Percentiles rank a stretch among this genome's conserved stretches.
Conservation (phyloP, 2,113 vertebrate species). For the Bufo gargarizans region DNA sequence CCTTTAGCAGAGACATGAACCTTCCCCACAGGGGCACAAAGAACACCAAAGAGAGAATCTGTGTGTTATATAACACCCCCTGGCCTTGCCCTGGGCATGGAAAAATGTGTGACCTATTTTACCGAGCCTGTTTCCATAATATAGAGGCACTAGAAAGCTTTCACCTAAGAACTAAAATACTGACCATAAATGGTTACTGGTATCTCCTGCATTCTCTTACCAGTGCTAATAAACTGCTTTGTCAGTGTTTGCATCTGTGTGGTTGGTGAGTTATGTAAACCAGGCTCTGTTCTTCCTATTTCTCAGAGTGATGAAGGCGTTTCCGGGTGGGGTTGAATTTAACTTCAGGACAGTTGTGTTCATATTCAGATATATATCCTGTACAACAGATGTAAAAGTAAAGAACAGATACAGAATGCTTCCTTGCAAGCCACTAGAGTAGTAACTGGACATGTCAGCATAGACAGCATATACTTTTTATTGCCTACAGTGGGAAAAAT, state of each 20-base stretch:
- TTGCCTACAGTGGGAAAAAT: no score
- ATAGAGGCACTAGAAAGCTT: neutral
- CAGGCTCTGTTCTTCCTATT: slow-evolving; percentile 51
- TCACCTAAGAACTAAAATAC: neutral
- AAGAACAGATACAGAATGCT: neutral
- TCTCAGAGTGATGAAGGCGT: slow-evolving; percentile 11
- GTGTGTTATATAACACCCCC: neutral
- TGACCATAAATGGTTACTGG: neutral
- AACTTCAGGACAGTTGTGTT: neutral
- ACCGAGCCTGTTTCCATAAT: neutral
- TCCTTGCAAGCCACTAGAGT: no score
- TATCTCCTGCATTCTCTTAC: neutral
- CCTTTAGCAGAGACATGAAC: no score
- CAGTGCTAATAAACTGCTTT: slow-evolving; percentile 31
- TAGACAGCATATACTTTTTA: no score
- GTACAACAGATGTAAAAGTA: neutral
- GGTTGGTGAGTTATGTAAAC: slow-evolving; percentile 54
- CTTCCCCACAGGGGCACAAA: no score
- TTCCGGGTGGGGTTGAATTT: slow-evolving; percentile 13
- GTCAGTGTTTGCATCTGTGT: slow-evolving; percentile 35
- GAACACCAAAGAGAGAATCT: neutral
- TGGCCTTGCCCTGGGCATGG: neutral
- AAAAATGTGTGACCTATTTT: neutral
- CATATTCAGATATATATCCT: neutral
- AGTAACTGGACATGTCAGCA: no score